phyloP scores from a whole-genome alignment of 2,113 vertebrate species.

The Anseranas semipalmata region DNA sequence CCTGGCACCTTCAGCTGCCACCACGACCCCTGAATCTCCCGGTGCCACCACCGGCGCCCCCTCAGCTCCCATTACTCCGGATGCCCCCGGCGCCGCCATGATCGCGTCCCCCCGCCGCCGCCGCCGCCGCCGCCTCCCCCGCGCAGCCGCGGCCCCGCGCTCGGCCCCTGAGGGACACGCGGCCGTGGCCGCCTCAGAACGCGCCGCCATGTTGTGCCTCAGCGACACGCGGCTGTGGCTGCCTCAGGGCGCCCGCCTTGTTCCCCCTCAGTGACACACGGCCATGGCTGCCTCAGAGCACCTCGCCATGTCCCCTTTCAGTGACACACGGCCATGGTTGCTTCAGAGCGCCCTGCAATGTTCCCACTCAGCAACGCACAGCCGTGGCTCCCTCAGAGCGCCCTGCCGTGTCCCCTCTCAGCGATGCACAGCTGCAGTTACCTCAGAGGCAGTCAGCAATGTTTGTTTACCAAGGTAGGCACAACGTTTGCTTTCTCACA shows the following conservation, averaged over 20 bases:
- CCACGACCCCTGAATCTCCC: too few relatives aligned
- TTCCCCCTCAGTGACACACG: background rate
- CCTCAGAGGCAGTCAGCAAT: background rate
- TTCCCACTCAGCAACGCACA: too few relatives aligned
- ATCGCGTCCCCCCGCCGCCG: background rate
- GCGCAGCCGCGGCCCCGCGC: too few relatives aligned
- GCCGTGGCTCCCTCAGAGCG: background rate
- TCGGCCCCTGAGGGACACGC: fast-evolving
- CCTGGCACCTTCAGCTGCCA: too few relatives aligned
- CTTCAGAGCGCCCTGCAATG: fast-evolving
- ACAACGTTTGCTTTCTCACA: background rate
- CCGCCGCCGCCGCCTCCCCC: background rate
- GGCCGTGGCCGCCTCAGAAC: background rate
- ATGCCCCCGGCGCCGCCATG: too few relatives aligned
- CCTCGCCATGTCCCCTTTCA: too few relatives aligned
- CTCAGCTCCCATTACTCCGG: too few relatives aligned
- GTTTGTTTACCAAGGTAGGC: background rate
- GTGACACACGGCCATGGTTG: fast-evolving
- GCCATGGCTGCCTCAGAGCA: fast-evolving
- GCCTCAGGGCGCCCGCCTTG: background rate
- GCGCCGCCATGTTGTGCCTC: too few relatives aligned
- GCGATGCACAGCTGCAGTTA: background rate
- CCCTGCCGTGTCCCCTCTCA: background rate
- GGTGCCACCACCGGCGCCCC: too few relatives aligned
- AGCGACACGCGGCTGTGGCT: background rate